These are phyloP conservation scores for Paramormyrops kingsleyae DNA, from an alignment of 2,113 vertebrate genomes.

Conservation along the genomic window DNA sequence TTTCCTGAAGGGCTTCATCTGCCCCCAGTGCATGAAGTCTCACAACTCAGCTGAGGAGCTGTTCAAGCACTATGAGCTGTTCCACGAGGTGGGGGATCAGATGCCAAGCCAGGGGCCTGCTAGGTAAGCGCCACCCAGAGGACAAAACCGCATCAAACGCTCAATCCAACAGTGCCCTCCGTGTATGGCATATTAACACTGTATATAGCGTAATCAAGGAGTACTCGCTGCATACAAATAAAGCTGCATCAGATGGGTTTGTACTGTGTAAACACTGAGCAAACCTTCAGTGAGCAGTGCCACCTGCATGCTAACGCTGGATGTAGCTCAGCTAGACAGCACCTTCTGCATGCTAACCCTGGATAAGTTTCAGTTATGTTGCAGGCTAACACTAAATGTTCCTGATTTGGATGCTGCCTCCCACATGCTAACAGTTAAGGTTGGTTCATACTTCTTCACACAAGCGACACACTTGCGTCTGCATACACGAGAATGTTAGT, in stretches of 20 bases:
- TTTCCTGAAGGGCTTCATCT: conserved; percentile 87
- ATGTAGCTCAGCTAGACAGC: neutral
- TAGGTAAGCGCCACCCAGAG: conserved; percentile 57
- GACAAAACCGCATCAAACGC: neutral
- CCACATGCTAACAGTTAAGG: neutral
- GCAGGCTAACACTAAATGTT: neutral
- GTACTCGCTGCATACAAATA: neutral
- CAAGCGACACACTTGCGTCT: no score
- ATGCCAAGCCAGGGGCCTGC: conserved; percentile 68
- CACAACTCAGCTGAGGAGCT: conserved; percentile 95
- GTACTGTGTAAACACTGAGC: neutral
- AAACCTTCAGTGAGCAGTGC: neutral
- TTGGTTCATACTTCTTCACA: no score
- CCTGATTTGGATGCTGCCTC: neutral
- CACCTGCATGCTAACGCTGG: neutral
- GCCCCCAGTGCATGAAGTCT: conserved; percentile 98
- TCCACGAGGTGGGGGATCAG: conserved; percentile 82
- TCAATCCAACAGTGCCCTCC: neutral
- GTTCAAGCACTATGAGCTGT: conserved; percentile 93
- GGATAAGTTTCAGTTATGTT: neutral
- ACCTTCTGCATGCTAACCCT: neutral
- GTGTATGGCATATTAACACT: neutral
- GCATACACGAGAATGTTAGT: no score
- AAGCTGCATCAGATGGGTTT: neutral
- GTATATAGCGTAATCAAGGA: neutral